Conservation (phyloP, 2,888 invertebrate species). For the Ceramica pisi region DNA sequence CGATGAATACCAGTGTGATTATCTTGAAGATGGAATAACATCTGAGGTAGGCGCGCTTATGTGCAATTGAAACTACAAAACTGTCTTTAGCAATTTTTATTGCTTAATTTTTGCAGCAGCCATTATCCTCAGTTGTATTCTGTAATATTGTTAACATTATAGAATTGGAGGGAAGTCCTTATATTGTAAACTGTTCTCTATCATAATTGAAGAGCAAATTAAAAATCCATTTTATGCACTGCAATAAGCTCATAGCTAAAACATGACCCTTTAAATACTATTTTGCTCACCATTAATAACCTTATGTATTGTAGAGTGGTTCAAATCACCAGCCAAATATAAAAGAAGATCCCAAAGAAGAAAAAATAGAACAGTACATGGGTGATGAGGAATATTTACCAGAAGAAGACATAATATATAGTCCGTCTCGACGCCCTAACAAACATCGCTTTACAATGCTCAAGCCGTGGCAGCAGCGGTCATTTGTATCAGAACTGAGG, state of each 20-base stretch:
- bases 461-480: slow-evolving; percentile 68
- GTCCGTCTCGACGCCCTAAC: background rate
- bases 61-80: background rate
- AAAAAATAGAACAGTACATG: background rate
- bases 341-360: slow-evolving; percentile 28
- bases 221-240: too few relatives aligned
- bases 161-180: too few relatives aligned
- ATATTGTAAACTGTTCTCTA: too few relatives aligned
- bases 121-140: too few relatives aligned
- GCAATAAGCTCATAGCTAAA: too few relatives aligned
- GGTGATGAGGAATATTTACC: slow-evolving; percentile 39
- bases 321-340: slow-evolving; percentile 9
- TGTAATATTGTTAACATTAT: too few relatives aligned
- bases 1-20: slow-evolving; percentile 41
- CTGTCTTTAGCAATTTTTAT: too few relatives aligned
- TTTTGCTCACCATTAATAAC: too few relatives aligned
- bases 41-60: slow-evolving; percentile 35
- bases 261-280: too few relatives aligned
- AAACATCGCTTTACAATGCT: slow-evolving; percentile 60
- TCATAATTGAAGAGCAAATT: too few relatives aligned
- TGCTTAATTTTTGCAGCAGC: too few relatives aligned
- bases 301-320: background rate
- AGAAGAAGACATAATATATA: background rate
- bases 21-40: slow-evolving; percentile 51
- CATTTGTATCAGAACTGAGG: slow-evolving; percentile 78